A percentile compares a stretch with the other conserved stretches of the same genome.
Conservation (phyloP, 2,888 invertebrate genomes). For the Noctua fimbriata region DNA sequence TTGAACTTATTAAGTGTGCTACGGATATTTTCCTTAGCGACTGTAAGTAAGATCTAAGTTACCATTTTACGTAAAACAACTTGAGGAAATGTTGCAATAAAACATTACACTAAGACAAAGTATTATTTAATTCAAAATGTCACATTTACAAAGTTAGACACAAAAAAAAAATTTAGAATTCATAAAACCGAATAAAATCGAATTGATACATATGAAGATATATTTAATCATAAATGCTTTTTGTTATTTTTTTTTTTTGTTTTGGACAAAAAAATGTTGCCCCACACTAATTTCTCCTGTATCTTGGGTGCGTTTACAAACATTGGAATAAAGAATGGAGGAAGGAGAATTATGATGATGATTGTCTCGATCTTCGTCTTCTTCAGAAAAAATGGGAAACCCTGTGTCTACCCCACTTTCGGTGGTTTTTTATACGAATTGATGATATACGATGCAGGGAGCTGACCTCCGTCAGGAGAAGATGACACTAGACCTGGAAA, state of each 20-base stretch:
- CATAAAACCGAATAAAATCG: too few species aligned
- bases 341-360: too few species aligned
- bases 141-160: too few species aligned
- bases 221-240: too few species aligned
- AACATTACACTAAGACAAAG: not conserved
- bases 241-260: too few species aligned
- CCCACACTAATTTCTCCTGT: too few species aligned
- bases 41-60: not conserved
- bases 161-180: too few species aligned
- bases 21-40: not conserved
- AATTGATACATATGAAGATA: too few species aligned
- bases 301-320: too few species aligned
- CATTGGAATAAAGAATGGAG: too few species aligned
- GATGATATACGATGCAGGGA: not conserved
- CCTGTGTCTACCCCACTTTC: not conserved
- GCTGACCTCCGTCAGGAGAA: not conserved
- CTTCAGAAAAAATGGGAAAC: not conserved
- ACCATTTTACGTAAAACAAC: not conserved
- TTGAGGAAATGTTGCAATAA: not conserved
- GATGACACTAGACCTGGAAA: not conserved
- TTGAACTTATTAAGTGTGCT: too few species aligned
- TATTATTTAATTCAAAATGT: not conserved
- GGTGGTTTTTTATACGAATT: accelerated
- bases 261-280: too few species aligned
- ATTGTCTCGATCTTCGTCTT: not conserved